Evolutionary conservation across 2,888 invertebrate species (phyloP).

Genomic region (Gandaritis pyraliata): DNA sequence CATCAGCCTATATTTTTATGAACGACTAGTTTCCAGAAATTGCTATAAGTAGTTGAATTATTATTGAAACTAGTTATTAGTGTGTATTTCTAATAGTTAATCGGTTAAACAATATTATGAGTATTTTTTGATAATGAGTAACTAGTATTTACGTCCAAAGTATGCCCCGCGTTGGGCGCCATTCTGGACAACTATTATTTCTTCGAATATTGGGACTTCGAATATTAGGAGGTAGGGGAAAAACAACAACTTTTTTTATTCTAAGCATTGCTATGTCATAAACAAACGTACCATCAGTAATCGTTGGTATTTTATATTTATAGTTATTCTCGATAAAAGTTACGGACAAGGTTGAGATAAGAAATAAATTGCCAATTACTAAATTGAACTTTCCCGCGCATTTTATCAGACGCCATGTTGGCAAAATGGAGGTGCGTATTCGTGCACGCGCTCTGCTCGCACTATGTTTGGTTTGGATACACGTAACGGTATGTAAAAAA

Average conservation of each 20-base stretch:
- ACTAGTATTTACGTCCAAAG: too few relatives aligned
- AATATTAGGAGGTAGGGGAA: background rate
- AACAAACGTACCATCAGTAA: background rate
- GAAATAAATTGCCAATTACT: slow-evolving; percentile 60
- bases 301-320: background rate
- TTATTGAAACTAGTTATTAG: too few relatives aligned
- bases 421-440: slow-evolving; percentile 70
- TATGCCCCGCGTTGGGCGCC: slow-evolving; percentile 4
- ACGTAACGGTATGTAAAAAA: slow-evolving; percentile 64
- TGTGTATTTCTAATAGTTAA: too few relatives aligned
- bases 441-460: slow-evolving; percentile 67
- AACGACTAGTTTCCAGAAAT: too few relatives aligned
- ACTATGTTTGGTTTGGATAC: slow-evolving; percentile 63
- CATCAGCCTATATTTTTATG: background rate
- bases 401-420: slow-evolving; percentile 64
- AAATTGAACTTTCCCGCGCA: slow-evolving; percentile 48
- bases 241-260: background rate
- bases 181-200: background rate
- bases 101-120: too few relatives aligned
- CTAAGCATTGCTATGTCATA: background rate
- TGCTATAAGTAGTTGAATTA: too few relatives aligned
- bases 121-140: too few relatives aligned
- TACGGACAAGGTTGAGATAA: slow-evolving; percentile 34
- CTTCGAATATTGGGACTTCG: too few relatives aligned
- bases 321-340: slow-evolving; percentile 22